These are phyloP conservation scores for Sciurus vulgaris DNA, from an alignment of 2,797 vertebrate genomes.

Conservation along the genomic window DNA sequence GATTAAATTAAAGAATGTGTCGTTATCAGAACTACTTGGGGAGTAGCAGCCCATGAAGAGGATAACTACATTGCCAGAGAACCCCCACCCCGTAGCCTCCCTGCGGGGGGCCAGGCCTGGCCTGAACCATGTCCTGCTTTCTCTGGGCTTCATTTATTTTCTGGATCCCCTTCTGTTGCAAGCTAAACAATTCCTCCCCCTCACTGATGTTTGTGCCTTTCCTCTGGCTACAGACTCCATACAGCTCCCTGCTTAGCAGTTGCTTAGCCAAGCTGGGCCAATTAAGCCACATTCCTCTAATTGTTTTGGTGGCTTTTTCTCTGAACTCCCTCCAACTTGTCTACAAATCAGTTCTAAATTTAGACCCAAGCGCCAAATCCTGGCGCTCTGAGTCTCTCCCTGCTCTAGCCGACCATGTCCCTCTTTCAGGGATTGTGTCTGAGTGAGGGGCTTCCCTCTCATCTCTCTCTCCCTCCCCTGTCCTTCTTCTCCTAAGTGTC, in stretches of 20 bases:
- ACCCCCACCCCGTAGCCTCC: not conserved
- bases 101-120: too few relatives aligned
- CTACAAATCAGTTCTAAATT: slow-evolving; percentile 83
- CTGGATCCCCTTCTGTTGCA: slow-evolving; percentile 6
- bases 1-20: slow-evolving; percentile 31
- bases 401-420: not conserved
- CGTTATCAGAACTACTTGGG: not conserved
- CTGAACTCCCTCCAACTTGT: slow-evolving; percentile 82
- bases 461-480: not conserved
- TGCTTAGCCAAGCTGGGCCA: slow-evolving; percentile 78
- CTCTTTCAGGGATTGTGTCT: not conserved
- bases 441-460: not conserved
- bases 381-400: slow-evolving; percentile 57
- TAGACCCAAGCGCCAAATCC: slow-evolving; percentile 70
- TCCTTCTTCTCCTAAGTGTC: not conserved
- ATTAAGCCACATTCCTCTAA: slow-evolving; percentile 81
- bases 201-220: not conserved
- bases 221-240: slow-evolving; percentile 65
- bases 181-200: slow-evolving; percentile 18
- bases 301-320: slow-evolving; percentile 83
- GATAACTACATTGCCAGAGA: not conserved
- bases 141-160: not conserved
- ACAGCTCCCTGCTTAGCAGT: slow-evolving; percentile 68
- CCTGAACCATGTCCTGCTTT: not conserved
- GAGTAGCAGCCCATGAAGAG: not conserved